These are phyloP conservation scores for Dendrocincla fuliginosa DNA, from an alignment of 2,797 vertebrate genomes.

Conservation along the genomic window DNA sequence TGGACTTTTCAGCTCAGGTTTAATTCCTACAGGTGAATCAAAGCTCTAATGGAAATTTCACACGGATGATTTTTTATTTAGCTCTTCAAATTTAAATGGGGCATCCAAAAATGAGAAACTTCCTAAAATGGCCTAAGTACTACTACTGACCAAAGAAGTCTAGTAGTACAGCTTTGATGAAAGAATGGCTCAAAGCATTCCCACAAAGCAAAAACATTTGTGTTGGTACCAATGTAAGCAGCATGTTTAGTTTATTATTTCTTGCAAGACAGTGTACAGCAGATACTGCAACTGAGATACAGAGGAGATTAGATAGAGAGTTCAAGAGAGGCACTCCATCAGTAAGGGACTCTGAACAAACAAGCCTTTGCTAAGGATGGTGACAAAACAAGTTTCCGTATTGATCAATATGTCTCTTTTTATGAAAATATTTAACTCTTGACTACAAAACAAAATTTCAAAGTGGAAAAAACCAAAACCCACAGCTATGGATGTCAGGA, in stretches of 20 bases:
- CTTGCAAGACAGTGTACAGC: neutral
- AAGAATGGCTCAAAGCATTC: neutral
- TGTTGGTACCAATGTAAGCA: neutral
- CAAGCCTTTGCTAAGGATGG: neutral
- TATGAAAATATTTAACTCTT: neutral
- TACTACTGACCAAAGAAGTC: neutral
- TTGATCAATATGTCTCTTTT: neutral
- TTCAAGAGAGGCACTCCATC: neutral
- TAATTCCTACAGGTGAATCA: neutral
- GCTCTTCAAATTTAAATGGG: neutral
- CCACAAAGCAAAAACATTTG: neutral
- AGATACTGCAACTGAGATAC: neutral
- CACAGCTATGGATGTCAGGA: neutral
- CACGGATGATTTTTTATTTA: neutral
- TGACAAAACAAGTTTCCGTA: neutral
- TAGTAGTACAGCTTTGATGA: neutral
- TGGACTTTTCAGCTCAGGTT: neutral
- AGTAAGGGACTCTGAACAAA: neutral
- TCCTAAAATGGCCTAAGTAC: neutral
- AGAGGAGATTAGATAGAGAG: neutral
- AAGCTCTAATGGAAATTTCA: neutral
- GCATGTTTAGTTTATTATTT: neutral
- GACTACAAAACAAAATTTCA: neutral
- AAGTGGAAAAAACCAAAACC: fast-evolving
- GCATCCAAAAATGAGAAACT: neutral